Base-by-base conservation (phyloP, 2,888 invertebrate genomes). In the Macrophya alboannulata region DNA sequence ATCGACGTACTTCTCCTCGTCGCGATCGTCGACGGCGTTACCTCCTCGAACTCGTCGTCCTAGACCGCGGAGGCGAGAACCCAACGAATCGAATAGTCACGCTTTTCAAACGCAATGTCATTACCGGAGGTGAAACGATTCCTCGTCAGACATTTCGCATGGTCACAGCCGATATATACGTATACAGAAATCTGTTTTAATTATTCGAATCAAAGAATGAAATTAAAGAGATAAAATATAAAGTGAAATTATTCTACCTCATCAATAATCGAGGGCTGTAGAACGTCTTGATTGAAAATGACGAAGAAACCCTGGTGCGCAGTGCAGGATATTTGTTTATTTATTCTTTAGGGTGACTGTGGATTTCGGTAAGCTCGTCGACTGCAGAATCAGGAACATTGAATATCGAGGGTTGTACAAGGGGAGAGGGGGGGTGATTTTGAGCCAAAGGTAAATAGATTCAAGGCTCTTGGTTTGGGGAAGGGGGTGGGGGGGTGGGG, bases 41-140 rank as follows among this genome's bases (percentile, higher is more conserved):
- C 84, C 85, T 77, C 85, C 83, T 83, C 76, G 84, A 86, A 84
- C 86, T 87, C 85, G 68, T 51, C 5, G 71, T 65, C 81, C 81
- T 51, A 45, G 40, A 48, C 48, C 83, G 45, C 21, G 65, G 83
- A 86, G 87, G 88, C 88, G 88, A 89, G 85, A 86, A 88, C 87
- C 86, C 86, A 85, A 85, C 85, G 86, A 87, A 88, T 88, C 87
- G 87, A 87, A 86, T 88, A 84, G 88, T 88, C 87, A 87, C 86
- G 88, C 87, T 87, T 85, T 86, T 86, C 87, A 86, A 79, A 71
- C 51, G 85, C 84, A 85, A 43, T 62, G 85, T 85, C 85, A 85
- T 65, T 76, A 48, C 40, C 79, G 40, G 48, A 76, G 48, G 45
- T 48, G 25, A n/a, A 31, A 25, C 37, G 40, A 71, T 71, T 40